A percentile compares a stretch with the other conserved stretches of the same genome.
Conservation (phyloP, 2,888 invertebrate species). For the Dascillus cervinus region DNA sequence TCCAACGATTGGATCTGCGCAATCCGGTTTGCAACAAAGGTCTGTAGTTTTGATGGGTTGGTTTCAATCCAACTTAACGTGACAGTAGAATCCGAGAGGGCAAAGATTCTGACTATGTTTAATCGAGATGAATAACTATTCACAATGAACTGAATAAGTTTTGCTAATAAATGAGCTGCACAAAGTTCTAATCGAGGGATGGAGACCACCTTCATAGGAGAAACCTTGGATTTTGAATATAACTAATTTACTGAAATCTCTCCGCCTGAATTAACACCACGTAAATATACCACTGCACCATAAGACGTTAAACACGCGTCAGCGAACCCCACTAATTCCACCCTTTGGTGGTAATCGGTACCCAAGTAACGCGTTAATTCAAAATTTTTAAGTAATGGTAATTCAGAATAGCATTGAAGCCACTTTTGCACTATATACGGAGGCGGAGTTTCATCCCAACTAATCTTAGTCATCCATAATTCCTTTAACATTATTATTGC, state of each 20-base stretch:
- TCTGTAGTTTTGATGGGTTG: neutral
- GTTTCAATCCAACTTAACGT: conserved; percentile 1
- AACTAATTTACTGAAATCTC: neutral
- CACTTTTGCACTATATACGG: conserved; percentile 1
- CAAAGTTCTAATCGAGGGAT: conserved; percentile 4
- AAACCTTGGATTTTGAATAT: conserved; percentile 3
- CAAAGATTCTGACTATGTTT: too few species aligned
- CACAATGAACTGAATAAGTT: too few species aligned
- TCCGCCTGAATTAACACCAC: too few species aligned
- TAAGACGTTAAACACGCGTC: too few species aligned
- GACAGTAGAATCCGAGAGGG: conserved; percentile 3
- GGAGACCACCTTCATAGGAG: neutral
- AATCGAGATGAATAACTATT: too few species aligned
- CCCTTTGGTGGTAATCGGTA: too few species aligned
- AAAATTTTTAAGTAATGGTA: too few species aligned
- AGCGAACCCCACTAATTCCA: too few species aligned
- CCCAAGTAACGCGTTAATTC: too few species aligned
- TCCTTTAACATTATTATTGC: conserved; percentile 2
- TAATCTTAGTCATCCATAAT: conserved; percentile 4
- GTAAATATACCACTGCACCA: too few species aligned
- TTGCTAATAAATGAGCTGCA: too few species aligned
- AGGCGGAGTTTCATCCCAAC: conserved; percentile 2
- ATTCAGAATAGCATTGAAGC: conserved; percentile 1
- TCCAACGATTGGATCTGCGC: conserved; percentile 4
- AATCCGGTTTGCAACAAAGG: conserved; percentile 4